A percentile compares a stretch with the other conserved stretches of the same genome.
These are phyloP conservation scores for Actinemys pallida DNA, from an alignment of 2,113 vertebrate genomes.

Conservation along the genomic window DNA sequence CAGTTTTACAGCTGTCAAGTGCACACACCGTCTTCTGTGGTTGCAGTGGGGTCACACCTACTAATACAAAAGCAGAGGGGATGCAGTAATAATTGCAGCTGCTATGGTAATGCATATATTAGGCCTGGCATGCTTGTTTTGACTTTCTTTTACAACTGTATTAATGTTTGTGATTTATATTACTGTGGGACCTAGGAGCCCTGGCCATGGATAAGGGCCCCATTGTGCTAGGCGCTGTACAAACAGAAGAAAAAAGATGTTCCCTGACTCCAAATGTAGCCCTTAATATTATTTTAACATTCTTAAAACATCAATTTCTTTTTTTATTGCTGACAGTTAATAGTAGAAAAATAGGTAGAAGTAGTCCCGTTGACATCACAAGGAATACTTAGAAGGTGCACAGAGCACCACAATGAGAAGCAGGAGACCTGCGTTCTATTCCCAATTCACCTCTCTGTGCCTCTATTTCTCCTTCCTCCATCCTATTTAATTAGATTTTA, in stretches of 20 bases:
- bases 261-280: not conserved
- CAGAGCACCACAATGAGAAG: not conserved
- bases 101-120: not conserved
- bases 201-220: not conserved
- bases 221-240: not conserved
- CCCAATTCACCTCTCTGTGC: not conserved
- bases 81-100: not conserved
- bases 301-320: not conserved
- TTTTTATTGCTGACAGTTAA: not conserved
- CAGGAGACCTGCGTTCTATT: not conserved
- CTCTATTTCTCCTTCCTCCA: not conserved
- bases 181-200: not conserved
- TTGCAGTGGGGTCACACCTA: not conserved
- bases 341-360: not conserved
- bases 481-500: not conserved
- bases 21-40: not conserved
- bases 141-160: not conserved
- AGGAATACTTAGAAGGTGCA: not conserved
- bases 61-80: not conserved
- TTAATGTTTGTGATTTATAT: not conserved
- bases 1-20: not conserved
- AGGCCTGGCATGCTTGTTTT: not conserved
- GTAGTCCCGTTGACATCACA: not conserved
- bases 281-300: rapidly evolving
- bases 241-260: not conserved